Evolutionary conservation across 2,888 invertebrate species (phyloP).

Genomic region (Eupelmus urozonus): DNA sequence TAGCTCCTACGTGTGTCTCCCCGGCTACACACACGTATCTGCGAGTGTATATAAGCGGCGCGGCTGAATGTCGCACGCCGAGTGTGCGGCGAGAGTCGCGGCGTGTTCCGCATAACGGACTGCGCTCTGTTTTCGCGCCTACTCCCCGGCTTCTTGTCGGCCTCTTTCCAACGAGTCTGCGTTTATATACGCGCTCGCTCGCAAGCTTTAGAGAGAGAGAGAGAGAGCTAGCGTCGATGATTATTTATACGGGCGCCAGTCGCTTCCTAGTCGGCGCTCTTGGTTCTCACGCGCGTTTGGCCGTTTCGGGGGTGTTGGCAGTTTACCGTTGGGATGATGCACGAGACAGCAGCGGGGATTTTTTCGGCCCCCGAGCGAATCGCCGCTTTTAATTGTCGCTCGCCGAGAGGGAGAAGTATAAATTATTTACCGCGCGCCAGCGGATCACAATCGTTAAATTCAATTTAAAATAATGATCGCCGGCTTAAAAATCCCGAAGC

Average conservation of each 20-base stretch:
- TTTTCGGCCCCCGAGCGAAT: too few relatives aligned
- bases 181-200: not conserved
- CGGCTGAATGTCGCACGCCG: slow-evolving; percentile 58
- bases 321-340: too few relatives aligned
- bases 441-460: too few relatives aligned
- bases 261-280: too few relatives aligned
- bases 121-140: slow-evolving; percentile 25
- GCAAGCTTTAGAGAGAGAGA: too few relatives aligned
- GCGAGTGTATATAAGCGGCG: not conserved
- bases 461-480: too few relatives aligned
- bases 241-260: slow-evolving; percentile 19
- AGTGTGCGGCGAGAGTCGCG: not conserved
- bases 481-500: too few relatives aligned
- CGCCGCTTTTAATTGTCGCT: too few relatives aligned
- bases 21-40: not conserved
- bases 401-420: too few relatives aligned
- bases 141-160: slow-evolving; percentile 6
- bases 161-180: not conserved
- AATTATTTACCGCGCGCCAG: not conserved
- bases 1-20: not conserved
- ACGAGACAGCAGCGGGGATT: too few relatives aligned
- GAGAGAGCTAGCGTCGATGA: slow-evolving; percentile 25
- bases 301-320: too few relatives aligned
- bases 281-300: slow-evolving; percentile 12
- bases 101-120: slow-evolving; percentile 62